These are phyloP conservation scores for Tanypteryx hageni DNA, from an alignment of 2,888 invertebrate genomes.

Conservation along the genomic window DNA sequence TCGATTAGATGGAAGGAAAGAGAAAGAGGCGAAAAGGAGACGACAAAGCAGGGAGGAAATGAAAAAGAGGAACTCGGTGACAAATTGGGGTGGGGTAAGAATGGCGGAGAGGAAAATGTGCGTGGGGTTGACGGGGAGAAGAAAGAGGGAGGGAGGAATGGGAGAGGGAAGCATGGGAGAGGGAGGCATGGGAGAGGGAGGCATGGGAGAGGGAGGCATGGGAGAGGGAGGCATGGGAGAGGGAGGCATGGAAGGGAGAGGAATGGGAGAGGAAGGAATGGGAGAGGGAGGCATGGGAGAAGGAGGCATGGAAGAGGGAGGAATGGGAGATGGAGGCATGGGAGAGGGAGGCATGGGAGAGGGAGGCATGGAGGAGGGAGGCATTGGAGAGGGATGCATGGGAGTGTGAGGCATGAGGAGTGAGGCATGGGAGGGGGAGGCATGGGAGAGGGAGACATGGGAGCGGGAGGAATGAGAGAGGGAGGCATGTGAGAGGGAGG, in stretches of 20 bases:
- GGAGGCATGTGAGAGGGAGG: background rate
- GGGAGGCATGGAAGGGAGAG: background rate
- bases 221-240: background rate
- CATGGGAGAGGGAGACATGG: background rate
- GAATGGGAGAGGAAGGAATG: background rate
- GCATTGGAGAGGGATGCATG: background rate
- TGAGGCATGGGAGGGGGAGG: background rate
- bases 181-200: background rate
- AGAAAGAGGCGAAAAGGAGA: background rate
- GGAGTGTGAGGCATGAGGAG: too few species aligned
- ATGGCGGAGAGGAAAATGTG: background rate
- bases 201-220: background rate
- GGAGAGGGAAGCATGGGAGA: background rate
- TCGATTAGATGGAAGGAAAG: background rate
- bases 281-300: too few species aligned
- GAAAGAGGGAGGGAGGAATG: background rate
- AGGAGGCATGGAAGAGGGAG: background rate
- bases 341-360: background rate
- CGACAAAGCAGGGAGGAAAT: background rate
- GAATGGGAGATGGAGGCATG: background rate
- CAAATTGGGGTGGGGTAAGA: background rate
- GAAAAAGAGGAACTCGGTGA: conserved; percentile 3
- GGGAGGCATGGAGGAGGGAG: background rate
- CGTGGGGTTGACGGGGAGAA: background rate
- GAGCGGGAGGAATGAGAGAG: background rate